Evolutionary conservation across 2,888 invertebrate species (phyloP).

Genomic region (Caenorhabditis japonica): DNA sequence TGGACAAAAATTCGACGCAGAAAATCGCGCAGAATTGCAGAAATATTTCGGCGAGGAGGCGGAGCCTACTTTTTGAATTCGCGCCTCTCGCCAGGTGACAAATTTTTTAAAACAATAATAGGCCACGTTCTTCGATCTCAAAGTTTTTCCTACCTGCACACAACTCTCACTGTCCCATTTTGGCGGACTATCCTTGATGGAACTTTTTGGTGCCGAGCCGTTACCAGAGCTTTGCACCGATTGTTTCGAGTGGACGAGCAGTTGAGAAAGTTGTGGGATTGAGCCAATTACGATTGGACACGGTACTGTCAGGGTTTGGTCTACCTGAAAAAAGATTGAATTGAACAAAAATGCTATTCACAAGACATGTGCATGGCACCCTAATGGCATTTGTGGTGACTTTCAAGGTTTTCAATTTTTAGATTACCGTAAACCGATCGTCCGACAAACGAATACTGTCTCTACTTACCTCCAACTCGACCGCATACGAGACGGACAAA

Average conservation of each 20-base stretch:
- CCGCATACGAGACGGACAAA: conserved; percentile 71
- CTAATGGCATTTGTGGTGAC: too few species aligned
- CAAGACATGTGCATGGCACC: too few species aligned
- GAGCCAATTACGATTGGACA: conserved; percentile 75
- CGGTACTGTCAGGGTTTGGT: conserved; percentile 59
- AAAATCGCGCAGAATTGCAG: too few species aligned
- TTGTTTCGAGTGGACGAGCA: conserved; percentile 64
- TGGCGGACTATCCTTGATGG: conserved; percentile 58
- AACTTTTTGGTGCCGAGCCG: conserved; percentile 50
- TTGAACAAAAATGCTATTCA: too few species aligned
- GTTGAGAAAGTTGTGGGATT: conserved; percentile 73
- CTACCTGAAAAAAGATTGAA: conserved; percentile 59
- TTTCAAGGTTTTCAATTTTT: too few species aligned
- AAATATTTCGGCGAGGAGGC: too few species aligned
- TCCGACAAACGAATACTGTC: too few species aligned
- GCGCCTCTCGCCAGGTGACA: too few species aligned
- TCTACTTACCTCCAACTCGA: conserved; percentile 74
- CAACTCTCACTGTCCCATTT: conserved; percentile 54
- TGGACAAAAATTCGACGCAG: too few species aligned
- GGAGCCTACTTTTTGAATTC: too few species aligned
- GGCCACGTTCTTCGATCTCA: neutral
- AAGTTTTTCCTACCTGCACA: conserved; percentile 40
- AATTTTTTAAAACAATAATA: too few species aligned
- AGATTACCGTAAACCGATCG: too few species aligned
- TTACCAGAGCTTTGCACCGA: conserved; percentile 38